Conservation (phyloP, 2,113 vertebrate species). For the Scortum barcoo region DNA sequence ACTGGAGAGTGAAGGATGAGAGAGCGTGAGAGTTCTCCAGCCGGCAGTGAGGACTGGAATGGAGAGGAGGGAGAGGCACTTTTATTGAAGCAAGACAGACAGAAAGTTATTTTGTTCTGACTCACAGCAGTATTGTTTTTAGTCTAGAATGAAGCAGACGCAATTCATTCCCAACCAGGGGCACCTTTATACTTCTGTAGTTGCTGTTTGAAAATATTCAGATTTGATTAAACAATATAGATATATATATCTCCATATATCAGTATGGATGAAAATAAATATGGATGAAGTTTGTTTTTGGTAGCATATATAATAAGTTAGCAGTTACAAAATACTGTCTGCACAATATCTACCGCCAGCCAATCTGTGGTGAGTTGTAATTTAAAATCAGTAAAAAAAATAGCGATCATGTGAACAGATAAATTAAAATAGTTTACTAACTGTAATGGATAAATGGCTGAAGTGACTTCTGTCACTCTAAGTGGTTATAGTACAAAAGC, state of each 20-base stretch:
- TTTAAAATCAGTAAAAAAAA: background rate
- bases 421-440: background rate
- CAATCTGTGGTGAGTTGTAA: background rate
- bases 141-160: background rate
- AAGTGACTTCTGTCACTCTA: background rate
- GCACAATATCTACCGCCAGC: background rate
- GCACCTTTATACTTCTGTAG: background rate
- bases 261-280: background rate
- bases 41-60: slow-evolving; percentile 23
- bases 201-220: background rate
- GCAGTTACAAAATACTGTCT: no score
- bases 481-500: background rate
- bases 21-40: slow-evolving; percentile 56
- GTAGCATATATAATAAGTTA: background rate
- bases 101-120: slow-evolving; percentile 27
- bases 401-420: background rate
- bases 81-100: slow-evolving; percentile 48
- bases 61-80: slow-evolving; percentile 22
- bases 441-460: background rate
- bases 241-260: background rate
- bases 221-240: background rate
- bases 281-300: background rate
- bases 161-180: background rate
- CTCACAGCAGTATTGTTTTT: slow-evolving; percentile 1
- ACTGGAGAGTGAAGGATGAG: slow-evolving; percentile 72